Evolutionary conservation across 2,113 vertebrate species (phyloP), one percentile per base, ranked within the genome.

Genomic region (Apistogramma diplotaenia): DNA sequence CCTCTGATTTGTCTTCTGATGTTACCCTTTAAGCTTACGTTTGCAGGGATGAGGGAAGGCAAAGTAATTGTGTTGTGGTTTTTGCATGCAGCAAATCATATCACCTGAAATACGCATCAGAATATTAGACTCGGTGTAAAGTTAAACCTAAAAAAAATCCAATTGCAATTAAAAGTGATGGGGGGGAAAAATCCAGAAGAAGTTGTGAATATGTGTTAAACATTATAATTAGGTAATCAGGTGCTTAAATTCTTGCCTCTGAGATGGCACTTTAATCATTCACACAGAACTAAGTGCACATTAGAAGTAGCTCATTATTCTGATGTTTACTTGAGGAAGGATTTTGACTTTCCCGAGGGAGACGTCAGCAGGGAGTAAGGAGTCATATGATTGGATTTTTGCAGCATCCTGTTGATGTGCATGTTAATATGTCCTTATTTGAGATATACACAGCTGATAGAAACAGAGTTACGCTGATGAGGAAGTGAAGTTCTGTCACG

Each of bases 211-310:
- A 49, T 57, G 35, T 65, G 55, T 51, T 59, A 51, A 67, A 59
- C 60, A 73, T 77, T 40, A 15, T 60, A 49, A 76, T 76, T 62
- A 79, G 74, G 40, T 76, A 76, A 79, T 72, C 78, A 72, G 73
- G 54, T 71, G 53, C 46, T 62, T n/a, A 18, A 57, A 60, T 9
- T 72, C 18, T 43, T 53, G 53, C 71, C 31, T 59, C 57, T 76
- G 27, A 60, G 59, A 74, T 43, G 67, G 27, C 43, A n/a, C 53
- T 79, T 35, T 57, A 15, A 78, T 78, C 57, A 73, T 73, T 54
- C 67, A 31, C 16, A 54, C 57, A 74, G 54, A 71, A 76, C 27
- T 76, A 79, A 79, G 56, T 58, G 31, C 51, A 43, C 18, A 10
- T 59, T 53, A 72, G 55, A 83, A 75, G 57, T 31, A 40, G 67